Evolutionary conservation across 2,888 invertebrate genomes (phyloP), one percentile per base, ranked within the genome.

Genomic region (Heliconius charithonia): DNA sequence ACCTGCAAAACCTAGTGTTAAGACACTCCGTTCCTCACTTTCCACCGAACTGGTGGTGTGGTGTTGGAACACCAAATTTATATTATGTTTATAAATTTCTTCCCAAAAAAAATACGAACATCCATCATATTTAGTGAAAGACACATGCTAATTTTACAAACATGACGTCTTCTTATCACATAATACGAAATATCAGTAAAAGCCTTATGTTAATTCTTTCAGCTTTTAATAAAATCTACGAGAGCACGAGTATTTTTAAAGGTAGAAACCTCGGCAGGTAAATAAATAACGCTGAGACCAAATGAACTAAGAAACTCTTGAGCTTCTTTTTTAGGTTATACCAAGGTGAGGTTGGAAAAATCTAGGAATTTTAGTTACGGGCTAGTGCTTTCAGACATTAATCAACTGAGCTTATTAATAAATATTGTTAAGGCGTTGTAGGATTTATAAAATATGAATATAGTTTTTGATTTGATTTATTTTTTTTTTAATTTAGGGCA

Each of bases 251-350:
- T 65, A 74, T 74, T 74, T 74, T 74, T 63, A 63, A 32, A 74
- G 63, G 45, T 45, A 41, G 63, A 74, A 78, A 78, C 63, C 74
- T 74, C 74, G 45, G 67, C 51, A 67, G 62, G 74, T 56, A 78
- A 78, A 78, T 78, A 78, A 78, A 78, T 66, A 78, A 66, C 65
- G 67, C 59, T 67, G 67, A 69, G 74, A 73, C 73, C 73, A 78
- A 78, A 78, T 74, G 77, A 67, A 78, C 59, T 78, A 78, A 78
- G 77, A 78, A 74, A 45, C 67, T 74, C 77, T 78, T 25, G 72
- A 78, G n/a, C 37, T 67, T 59, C 45, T 74, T 73, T 77, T 78
- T 74, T 29, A 74, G 41, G n/a, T 78, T 66, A 77, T 16, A 59
- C 66, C 67, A 62, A 78, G 73, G 77, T 74, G 67, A 78, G 73